A percentile compares a stretch with the other conserved stretches of the same genome.
These are phyloP conservation scores for Hypanus sabinus DNA, from an alignment of 2,113 vertebrate genomes.

Conservation along the genomic window DNA sequence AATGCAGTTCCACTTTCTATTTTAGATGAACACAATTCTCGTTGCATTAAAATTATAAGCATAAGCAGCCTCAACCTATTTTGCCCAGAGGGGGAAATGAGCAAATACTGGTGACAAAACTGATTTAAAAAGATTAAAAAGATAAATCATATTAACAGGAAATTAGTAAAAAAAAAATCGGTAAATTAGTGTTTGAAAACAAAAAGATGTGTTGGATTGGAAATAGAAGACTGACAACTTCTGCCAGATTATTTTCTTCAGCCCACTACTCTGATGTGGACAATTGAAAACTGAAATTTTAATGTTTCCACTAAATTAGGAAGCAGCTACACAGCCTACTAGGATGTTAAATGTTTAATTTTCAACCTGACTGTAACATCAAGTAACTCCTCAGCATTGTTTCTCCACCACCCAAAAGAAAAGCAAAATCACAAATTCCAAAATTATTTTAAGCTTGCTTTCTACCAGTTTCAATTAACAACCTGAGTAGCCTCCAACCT, in stretches of 20 bases:
- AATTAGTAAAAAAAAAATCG: not conserved
- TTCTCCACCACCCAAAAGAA: not conserved
- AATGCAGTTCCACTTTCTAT: too few species aligned
- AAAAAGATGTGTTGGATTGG: too few species aligned
- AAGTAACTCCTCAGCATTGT: not conserved
- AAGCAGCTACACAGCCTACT: not conserved
- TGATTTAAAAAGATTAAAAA: not conserved
- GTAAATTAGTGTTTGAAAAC: not conserved
- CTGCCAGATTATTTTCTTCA: not conserved
- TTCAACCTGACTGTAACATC: too few species aligned
- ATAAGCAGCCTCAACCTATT: too few species aligned
- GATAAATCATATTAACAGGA: not conserved
- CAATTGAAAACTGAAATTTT: not conserved
- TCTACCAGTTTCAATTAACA: not conserved
- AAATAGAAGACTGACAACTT: not conserved
- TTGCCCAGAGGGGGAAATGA: too few species aligned
- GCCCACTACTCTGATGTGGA: not conserved
- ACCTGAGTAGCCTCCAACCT: too few species aligned
- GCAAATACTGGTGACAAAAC: not conserved
- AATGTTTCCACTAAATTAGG: not conserved
- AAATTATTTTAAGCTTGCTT: not conserved
- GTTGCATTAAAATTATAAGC: too few species aligned
- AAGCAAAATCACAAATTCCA: not conserved
- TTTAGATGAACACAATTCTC: too few species aligned
- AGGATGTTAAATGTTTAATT: not conserved